These are phyloP conservation scores for Drosophila pseudotalamancana DNA, from an alignment of 2,888 invertebrate genomes.

Conservation along the genomic window DNA sequence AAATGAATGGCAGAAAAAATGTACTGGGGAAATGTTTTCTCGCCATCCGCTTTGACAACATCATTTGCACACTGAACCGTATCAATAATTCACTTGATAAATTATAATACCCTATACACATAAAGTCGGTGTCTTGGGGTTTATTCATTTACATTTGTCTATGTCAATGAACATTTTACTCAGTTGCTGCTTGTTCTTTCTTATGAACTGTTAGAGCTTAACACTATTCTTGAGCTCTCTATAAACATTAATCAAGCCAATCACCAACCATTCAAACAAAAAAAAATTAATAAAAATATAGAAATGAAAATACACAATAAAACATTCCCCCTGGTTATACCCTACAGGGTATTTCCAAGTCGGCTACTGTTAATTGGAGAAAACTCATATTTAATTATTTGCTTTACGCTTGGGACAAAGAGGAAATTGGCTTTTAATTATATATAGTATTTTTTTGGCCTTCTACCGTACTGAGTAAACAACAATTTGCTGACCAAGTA, in stretches of 20 bases:
- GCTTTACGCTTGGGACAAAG: not conserved
- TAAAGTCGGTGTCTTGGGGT: not conserved
- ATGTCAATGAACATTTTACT: not conserved
- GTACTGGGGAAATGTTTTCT: constrained; percentile 32
- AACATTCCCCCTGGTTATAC: too few relatives aligned
- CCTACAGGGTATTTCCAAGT: not conserved
- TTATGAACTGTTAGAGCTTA: too few relatives aligned
- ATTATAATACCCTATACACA: constrained; percentile 31
- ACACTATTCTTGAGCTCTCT: too few relatives aligned
- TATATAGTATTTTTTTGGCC: constrained; percentile 7
- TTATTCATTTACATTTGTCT: not conserved
- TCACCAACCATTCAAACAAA: too few relatives aligned
- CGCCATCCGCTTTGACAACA: constrained; percentile 46
- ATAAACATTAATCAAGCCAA: too few relatives aligned
- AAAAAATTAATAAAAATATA: not conserved
- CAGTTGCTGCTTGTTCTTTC: too few relatives aligned
- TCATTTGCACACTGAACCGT: constrained; percentile 56
- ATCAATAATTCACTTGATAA: constrained; percentile 57
- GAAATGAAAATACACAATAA: too few relatives aligned
- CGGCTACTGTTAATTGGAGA: too few relatives aligned
- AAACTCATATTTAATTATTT: not conserved
- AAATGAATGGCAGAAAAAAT: constrained; percentile 54
- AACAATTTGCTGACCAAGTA: constrained; percentile 58
- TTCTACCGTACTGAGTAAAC: constrained; percentile 42
- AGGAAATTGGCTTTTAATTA: constrained; percentile 56